phyloP scores from a whole-genome alignment of 2,113 vertebrate species.

The Suncus etruscus region DNA sequence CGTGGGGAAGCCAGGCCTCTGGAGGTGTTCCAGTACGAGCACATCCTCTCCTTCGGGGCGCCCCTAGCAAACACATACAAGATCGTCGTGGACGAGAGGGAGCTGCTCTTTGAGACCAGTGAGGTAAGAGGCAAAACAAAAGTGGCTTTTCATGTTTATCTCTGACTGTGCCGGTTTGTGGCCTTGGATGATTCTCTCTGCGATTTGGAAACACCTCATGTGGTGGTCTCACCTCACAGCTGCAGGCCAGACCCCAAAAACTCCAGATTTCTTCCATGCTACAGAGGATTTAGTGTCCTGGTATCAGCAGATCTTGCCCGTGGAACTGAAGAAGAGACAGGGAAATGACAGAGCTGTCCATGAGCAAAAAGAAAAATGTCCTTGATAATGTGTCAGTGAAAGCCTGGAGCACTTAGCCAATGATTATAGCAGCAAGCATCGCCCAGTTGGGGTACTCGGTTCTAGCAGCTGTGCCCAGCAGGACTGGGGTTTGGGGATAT shows the following conservation, averaged over 20 bases:
- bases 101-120: constrained; percentile 95
- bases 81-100: constrained; percentile 95
- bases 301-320: not conserved
- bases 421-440: fast-evolving
- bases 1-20: constrained; percentile 94
- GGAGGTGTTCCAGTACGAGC: constrained; percentile 96
- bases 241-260: too few species aligned
- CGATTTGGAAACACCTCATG: too few species aligned
- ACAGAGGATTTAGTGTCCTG: not conserved
- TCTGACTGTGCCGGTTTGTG: fast-evolving
- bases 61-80: constrained; percentile 95
- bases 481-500: too few species aligned
- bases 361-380: not conserved
- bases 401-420: not conserved
- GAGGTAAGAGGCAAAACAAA: constrained; percentile 88
- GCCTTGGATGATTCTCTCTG: too few species aligned
- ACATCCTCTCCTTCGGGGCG: constrained; percentile 96
- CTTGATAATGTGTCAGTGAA: fast-evolving
- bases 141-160: fast-evolving
- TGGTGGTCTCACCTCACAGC: too few species aligned
- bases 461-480: not conserved
- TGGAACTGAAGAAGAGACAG: not conserved
- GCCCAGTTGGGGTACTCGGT: fast-evolving
- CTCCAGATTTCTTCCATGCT: not conserved
- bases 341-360: not conserved